These are phyloP conservation scores for Drosophila mauritiana DNA, from an alignment of 1,140 invertebrate species.

Conservation along the genomic window DNA sequence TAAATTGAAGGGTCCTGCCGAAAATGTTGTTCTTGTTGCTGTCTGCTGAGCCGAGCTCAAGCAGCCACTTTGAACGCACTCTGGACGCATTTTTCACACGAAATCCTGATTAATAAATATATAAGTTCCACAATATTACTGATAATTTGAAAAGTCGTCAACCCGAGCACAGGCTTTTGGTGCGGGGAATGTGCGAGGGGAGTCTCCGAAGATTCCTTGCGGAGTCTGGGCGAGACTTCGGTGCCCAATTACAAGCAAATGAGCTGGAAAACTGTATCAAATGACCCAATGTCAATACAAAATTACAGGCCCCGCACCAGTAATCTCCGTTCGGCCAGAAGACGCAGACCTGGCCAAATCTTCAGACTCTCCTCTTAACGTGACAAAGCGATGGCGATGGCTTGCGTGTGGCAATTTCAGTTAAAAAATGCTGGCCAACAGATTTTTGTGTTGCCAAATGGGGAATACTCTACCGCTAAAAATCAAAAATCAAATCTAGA, in stretches of 20 bases:
- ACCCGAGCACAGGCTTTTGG: conserved; percentile 61
- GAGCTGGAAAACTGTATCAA: conserved; percentile 84
- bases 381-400: conserved; percentile 80
- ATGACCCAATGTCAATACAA: conserved; percentile 81
- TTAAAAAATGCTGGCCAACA: conserved; percentile 46
- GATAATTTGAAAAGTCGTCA: conserved; percentile 83
- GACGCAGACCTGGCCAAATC: conserved; percentile 34
- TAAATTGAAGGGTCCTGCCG: conserved; percentile 53
- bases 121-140: conserved; percentile 75
- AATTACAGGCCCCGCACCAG: conserved; percentile 67
- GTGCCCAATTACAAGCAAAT: conserved; percentile 84
- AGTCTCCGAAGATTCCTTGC: conserved; percentile 45
- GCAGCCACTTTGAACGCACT: conserved; percentile 50
- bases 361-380: conserved; percentile 49
- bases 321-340: conserved; percentile 56
- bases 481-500: too few relatives aligned
- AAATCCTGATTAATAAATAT: conserved; percentile 81
- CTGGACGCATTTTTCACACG: conserved; percentile 75
- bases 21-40: conserved; percentile 37
- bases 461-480: neutral
- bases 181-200: neutral
- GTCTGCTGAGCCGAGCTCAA: conserved; percentile 63
- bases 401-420: conserved; percentile 83
- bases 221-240: conserved; percentile 60
- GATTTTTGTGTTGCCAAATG: neutral